These are phyloP conservation scores for Trichogramma pretiosum DNA, from an alignment of 1,140 invertebrate genomes.

Conservation along the genomic window DNA sequence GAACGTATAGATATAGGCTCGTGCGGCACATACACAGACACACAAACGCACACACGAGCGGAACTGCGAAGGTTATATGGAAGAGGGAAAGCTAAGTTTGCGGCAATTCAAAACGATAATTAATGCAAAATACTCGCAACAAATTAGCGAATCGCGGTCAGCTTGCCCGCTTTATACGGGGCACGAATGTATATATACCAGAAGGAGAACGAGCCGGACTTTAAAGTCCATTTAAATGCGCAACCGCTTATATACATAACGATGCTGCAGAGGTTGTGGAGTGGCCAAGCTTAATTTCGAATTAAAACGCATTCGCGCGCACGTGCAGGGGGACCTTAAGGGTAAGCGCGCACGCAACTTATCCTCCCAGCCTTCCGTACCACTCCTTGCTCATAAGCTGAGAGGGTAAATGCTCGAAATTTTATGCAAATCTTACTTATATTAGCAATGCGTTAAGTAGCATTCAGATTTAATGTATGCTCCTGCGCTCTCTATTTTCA, in stretches of 20 bases:
- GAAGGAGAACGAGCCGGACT: not conserved
- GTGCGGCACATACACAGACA: too few relatives aligned
- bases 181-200: not conserved
- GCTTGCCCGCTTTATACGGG: not conserved
- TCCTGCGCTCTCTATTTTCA: too few relatives aligned
- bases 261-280: not conserved
- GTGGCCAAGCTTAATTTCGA: conserved; percentile 10
- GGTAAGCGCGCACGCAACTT: too few relatives aligned
- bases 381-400: conserved; percentile 11
- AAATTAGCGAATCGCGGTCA: conserved; percentile 15
- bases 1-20: too few relatives aligned
- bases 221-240: conserved; percentile 14
- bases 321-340: not conserved
- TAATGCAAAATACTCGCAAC: conserved; percentile 6
- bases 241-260: not conserved
- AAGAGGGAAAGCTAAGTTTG: too few relatives aligned
- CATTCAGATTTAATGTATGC: too few relatives aligned
- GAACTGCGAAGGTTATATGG: too few relatives aligned
- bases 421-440: conserved; percentile 17
- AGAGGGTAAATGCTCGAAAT: not conserved
- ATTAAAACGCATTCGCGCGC: conserved; percentile 10
- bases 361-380: too few relatives aligned
- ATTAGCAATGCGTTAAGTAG: conserved; percentile 8
- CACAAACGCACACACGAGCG: too few relatives aligned
- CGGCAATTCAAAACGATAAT: conserved; percentile 3